Percentiles rank a stretch among this genome's conserved stretches.
These are phyloP conservation scores for Staurois parvus DNA, from an alignment of 2,797 vertebrate species.

Conservation along the genomic window DNA sequence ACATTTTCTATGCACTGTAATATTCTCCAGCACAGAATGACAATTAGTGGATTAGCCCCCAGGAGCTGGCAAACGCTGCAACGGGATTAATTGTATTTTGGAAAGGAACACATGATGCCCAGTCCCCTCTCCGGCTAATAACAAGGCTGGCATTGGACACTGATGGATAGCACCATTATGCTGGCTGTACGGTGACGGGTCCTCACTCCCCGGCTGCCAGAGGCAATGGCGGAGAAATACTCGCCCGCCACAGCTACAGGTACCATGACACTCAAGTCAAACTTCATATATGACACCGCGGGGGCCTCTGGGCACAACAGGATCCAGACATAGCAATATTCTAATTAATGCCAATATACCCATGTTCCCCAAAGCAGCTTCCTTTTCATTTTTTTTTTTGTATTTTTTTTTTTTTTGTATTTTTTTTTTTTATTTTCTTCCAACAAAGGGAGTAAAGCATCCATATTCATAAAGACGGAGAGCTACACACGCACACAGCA, in stretches of 20 bases:
- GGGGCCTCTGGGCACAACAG: not conserved
- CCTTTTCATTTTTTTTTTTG: too few species aligned
- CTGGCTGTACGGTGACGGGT: conserved; percentile 20
- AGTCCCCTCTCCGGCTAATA: not conserved
- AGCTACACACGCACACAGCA: not conserved
- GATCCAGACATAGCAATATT: not conserved
- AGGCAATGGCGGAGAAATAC: not conserved
- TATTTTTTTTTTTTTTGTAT: too few species aligned
- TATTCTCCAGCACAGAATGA: not conserved
- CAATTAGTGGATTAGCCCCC: not conserved
- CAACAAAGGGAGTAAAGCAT: conserved; percentile 50
- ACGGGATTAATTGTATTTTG: conserved; percentile 29
- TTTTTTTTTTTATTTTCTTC: conserved; percentile 19
- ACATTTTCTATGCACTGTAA: not conserved
- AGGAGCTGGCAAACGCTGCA: conserved; percentile 9
- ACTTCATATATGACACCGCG: not conserved
- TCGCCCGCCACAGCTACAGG: not conserved
- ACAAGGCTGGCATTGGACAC: conserved; percentile 20
- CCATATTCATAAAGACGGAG: conserved; percentile 45
- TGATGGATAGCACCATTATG: conserved; percentile 45
- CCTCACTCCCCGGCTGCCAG: not conserved
- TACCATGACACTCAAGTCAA: conserved; percentile 4
- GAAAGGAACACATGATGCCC: conserved; percentile 31
- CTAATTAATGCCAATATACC: conserved; percentile 21
- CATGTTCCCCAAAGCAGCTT: not conserved